phyloP scores from a whole-genome alignment of 1,140 invertebrate genomes.

The Triops cancriformis region DNA sequence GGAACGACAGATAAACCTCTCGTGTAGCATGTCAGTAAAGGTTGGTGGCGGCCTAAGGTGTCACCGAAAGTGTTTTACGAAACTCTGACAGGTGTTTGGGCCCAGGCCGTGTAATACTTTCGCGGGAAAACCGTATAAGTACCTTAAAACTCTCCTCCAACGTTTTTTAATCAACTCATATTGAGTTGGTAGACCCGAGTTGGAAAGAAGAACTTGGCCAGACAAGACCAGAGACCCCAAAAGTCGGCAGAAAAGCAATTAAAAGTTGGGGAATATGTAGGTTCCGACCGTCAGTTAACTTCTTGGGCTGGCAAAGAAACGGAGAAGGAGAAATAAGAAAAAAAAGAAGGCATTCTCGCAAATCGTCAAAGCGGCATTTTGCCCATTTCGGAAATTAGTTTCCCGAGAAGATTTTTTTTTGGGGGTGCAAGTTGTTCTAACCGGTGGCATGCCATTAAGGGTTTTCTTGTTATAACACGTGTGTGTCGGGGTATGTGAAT shows the following conservation, averaged over 20 bases:
- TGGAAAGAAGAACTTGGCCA: neutral
- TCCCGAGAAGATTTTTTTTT: neutral
- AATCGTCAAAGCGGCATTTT: neutral
- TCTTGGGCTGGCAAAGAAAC: neutral
- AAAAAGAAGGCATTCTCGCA: neutral
- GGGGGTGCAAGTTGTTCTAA: neutral
- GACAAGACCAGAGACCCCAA: neutral
- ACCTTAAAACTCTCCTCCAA: too few species aligned
- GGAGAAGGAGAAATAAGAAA: neutral
- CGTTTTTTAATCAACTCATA: too few species aligned
- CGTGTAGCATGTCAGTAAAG: neutral
- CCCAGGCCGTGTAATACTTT: too few species aligned
- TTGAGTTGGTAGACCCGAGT: neutral
- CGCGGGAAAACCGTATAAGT: too few species aligned
- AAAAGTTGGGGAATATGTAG: neutral
- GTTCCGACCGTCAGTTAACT: neutral
- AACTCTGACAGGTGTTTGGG: too few species aligned
- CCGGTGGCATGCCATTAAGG: neutral
- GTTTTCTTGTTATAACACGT: neutral
- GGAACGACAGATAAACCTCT: neutral
- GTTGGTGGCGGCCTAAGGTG: too few species aligned
- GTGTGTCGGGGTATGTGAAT: neutral
- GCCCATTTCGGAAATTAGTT: neutral
- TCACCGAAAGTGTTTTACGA: too few species aligned
- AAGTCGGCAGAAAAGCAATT: neutral